These are phyloP conservation scores for Trogon surrucura DNA, from an alignment of 2,113 vertebrate species.

Conservation along the genomic window DNA sequence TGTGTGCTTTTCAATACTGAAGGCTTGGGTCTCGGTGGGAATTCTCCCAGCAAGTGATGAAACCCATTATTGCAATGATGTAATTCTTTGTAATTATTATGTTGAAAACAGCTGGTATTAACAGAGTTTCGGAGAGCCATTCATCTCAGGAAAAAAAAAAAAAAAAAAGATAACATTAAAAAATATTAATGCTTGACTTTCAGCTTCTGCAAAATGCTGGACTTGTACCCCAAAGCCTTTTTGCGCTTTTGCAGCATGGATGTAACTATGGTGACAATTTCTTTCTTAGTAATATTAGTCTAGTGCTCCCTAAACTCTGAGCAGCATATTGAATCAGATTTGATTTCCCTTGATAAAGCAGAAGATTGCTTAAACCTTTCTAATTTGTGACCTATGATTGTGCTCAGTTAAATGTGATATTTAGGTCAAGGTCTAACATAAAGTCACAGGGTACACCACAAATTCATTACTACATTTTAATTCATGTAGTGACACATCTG, in stretches of 20 bases:
- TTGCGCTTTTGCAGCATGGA: background rate
- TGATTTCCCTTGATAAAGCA: slow-evolving; percentile 68
- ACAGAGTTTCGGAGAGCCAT: background rate
- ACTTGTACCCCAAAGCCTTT: background rate
- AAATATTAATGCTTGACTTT: background rate
- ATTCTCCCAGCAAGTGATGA: background rate
- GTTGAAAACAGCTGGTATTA: background rate
- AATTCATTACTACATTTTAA: slow-evolving; percentile 77
- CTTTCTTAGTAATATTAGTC: slow-evolving; percentile 33
- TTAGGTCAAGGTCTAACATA: slow-evolving; percentile 73
- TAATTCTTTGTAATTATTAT: background rate
- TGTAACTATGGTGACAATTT: slow-evolving; percentile 56
- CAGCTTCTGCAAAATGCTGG: background rate
- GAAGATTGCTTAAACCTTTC: slow-evolving; percentile 71
- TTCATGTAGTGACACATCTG: slow-evolving; percentile 66
- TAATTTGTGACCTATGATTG: slow-evolving; percentile 74
- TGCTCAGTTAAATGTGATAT: slow-evolving; percentile 70
- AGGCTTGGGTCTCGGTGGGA: background rate
- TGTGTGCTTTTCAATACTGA: background rate
- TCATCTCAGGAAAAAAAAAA: background rate
- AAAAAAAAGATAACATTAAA: background rate
- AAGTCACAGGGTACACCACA: slow-evolving; percentile 57
- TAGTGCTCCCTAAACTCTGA: slow-evolving; percentile 58
- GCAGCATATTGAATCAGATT: slow-evolving; percentile 61
- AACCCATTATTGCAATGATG: background rate